A percentile compares a stretch with the other conserved stretches of the same genome.
These are phyloP conservation scores for Ips nitidus DNA, from an alignment of 1,140 invertebrate genomes.

Conservation along the genomic window DNA sequence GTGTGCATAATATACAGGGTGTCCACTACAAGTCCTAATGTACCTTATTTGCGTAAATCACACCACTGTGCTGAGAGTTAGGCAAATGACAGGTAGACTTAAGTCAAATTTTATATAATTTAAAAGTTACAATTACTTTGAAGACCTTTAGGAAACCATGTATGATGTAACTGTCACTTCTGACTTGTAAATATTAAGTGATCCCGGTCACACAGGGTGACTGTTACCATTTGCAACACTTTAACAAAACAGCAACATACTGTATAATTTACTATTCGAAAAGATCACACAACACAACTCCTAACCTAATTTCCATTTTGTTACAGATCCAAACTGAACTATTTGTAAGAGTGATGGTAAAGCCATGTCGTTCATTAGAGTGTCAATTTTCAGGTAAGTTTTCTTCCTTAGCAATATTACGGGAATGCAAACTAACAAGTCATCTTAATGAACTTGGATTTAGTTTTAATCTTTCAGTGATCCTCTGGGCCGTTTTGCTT, in stretches of 20 bases:
- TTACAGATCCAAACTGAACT: constrained; percentile 1
- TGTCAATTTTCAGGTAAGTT: too few relatives aligned
- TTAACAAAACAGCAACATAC: background rate
- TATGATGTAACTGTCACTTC: background rate
- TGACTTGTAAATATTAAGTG: background rate
- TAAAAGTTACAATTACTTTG: too few relatives aligned
- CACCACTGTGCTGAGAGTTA: background rate
- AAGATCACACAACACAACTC: background rate
- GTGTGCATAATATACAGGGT: background rate
- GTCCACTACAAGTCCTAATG: too few relatives aligned
- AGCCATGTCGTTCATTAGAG: too few relatives aligned
- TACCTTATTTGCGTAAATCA: too few relatives aligned
- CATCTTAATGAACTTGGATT: too few relatives aligned
- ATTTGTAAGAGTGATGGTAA: too few relatives aligned
- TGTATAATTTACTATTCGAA: background rate
- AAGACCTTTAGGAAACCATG: background rate
- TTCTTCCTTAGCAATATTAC: too few relatives aligned
- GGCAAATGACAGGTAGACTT: background rate
- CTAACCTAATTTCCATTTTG: constrained; percentile 3
- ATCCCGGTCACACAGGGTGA: background rate
- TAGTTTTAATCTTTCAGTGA: too few relatives aligned
- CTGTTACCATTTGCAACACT: background rate
- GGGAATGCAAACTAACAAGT: too few relatives aligned
- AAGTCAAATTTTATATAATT: too few relatives aligned
- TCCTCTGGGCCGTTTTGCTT: too few relatives aligned